Base-by-base conservation (phyloP, 2,113 vertebrate genomes). In the Stictonetta naevosa region DNA sequence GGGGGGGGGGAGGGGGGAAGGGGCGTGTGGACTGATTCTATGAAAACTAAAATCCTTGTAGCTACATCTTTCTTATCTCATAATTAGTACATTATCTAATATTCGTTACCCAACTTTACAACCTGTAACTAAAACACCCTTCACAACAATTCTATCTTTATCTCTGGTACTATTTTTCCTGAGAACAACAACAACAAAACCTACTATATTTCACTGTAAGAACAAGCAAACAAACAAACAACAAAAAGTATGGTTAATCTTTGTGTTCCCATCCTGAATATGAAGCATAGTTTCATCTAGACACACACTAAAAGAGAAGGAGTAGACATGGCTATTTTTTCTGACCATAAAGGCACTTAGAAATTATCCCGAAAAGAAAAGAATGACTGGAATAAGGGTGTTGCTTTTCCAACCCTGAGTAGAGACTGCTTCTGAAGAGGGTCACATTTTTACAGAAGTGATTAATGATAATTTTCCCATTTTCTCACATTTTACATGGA, bases 111-210 rank as follows among this genome's bases (percentile, higher is more conserved):
- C 8, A 19, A 55, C 31, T 75, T 74, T 55, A 74, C 17, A 78
- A 82, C 10, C 3, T 78, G 29, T 36, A 82, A 87, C 60, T 89
- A 52, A 18, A 84, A 59, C 14, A n/a, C 13, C 7, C 10, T 84
- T 94, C 21, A 38, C 25, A 73, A n/a, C 15, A 78, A 63, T 63
- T 71, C 25, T 55, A 1, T 19, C 23, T 86, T 88, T 59, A 86
- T 2, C 10, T 69, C 2, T 0, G 0, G 2, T 34, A 63, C 8
- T 9, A 53, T 67, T 74, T 59, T 68, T 25, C 16, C 42, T 79
- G 36, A 58, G 26, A 52, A 50, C 21, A 88, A 22, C 46, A 48
- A 48, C 46, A 48, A 48, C 20, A 48, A 22, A 48, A 48, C 46
- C 46, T 20, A 48, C 40, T 64, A 66, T 63, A 22, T 36, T 4